Base-by-base conservation (phyloP, 2,888 invertebrate species). In the Oligia fasciuncula region DNA sequence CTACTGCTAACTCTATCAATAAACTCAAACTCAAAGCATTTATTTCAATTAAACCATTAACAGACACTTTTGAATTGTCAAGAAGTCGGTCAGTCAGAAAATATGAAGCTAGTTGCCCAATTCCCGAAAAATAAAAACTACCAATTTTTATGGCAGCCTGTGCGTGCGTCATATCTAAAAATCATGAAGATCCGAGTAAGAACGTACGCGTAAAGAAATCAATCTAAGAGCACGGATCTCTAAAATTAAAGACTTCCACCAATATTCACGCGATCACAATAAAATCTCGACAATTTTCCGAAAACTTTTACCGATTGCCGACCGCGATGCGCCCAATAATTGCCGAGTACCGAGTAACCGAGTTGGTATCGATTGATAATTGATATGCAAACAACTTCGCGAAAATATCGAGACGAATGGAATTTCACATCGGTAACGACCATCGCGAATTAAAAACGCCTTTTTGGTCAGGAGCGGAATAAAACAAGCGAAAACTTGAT, bases 361-460 rank as follows among this genome's bases (percentile, higher is more conserved):
- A 71, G 73, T 29, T 29, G 29, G 29, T 19, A 84, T 87, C 85
- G 86, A 87, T 79, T 84, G 89, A 91, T 89, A 91, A 87, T 79
- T 83, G 89, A 91, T 89, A 91, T 91, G 91, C 91, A 90, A 92
- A 92, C 82, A 84, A 87, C 77, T 89, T 89, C 85, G 77, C 77
- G 76, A 87, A 90, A 90, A 87, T 86, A 84, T 85, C 84, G 74
- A 76, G 73, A 54, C 49, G 76, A 80, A 60, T 83, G 80, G 85
- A 87, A 83, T 90, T 88, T 85, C 84, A 84, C 79, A 83, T 80
- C 86, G 79, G 77, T 80, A 88, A 89, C 87, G 87, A 82, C 78
- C 83, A 84, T 87, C 84, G 77, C 76, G 79, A 83, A 89, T 82
- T 81, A 68, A 87, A 88, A 76, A 81, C 51, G 68, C 76, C 73